These are phyloP conservation scores for Anadara kagoshimensis DNA, from an alignment of 1,140 invertebrate genomes.

Conservation along the genomic window DNA sequence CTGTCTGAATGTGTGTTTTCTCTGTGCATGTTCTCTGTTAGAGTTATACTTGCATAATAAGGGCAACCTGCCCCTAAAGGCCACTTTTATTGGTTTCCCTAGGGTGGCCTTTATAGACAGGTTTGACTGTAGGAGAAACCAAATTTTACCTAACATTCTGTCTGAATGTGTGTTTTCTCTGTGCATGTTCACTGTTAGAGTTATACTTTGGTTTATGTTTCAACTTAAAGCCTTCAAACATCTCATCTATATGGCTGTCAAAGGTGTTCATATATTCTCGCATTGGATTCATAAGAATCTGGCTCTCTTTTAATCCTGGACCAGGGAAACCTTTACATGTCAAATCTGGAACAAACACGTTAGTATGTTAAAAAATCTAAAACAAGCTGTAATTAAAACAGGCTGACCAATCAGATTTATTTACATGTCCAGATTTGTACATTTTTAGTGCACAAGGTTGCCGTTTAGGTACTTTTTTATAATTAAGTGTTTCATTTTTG, in stretches of 20 bases:
- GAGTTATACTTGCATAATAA: no score
- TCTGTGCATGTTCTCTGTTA: constrained; percentile 83
- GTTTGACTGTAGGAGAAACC: no score
- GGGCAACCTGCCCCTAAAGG: no score
- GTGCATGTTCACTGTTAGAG: constrained; percentile 80
- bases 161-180: constrained; percentile 87
- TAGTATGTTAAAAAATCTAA: no score
- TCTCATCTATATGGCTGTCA: constrained; percentile 83
- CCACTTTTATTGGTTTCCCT: no score
- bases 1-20: constrained; percentile 90
- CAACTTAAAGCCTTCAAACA: constrained; percentile 86
- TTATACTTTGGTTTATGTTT: constrained; percentile 85
- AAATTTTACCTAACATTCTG: constrained; percentile 83
- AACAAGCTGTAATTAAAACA: no score
- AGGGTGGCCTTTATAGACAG: no score
- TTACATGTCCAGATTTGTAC: no score
- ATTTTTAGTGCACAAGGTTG: no score
- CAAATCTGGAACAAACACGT: constrained; percentile 76
- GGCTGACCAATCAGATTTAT: no score
- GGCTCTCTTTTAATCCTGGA: constrained; percentile 79
- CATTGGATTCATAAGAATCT: constrained; percentile 85
- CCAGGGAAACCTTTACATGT: constrained; percentile 90
- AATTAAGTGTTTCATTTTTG: no score
- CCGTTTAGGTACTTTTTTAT: no score
- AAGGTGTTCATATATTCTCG: constrained; percentile 87